Percentiles rank a stretch among this genome's conserved stretches.
phyloP scores from a whole-genome alignment of 1,140 invertebrate genomes.

The Saccostrea cuccullata region DNA sequence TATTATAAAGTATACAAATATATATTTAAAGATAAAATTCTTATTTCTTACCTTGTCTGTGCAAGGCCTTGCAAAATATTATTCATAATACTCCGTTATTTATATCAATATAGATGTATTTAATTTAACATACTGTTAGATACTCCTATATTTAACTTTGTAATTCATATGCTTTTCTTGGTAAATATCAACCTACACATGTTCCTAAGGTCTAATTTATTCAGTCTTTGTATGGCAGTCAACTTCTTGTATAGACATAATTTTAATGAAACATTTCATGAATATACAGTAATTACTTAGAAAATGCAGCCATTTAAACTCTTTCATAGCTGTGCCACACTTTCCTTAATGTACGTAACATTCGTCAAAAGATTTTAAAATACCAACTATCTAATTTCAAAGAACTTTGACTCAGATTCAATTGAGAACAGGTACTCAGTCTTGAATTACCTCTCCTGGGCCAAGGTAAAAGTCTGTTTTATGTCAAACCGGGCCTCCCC shows the following conservation, averaged over 20 bases:
- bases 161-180: slow-evolving; percentile 2
- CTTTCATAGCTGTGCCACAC: neutral
- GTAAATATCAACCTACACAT: neutral
- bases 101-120: neutral
- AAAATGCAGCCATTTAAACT: slow-evolving; percentile 33
- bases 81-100: neutral
- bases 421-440: neutral
- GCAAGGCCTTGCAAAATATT: neutral
- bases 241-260: neutral
- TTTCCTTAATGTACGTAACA: slow-evolving; percentile 17
- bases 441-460: neutral
- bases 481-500: too few relatives aligned
- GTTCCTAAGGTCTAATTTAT: slow-evolving; percentile 30
- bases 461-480: too few relatives aligned
- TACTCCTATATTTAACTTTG: neutral
- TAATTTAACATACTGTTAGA: neutral
- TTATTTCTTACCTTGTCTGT: slow-evolving; percentile 6
- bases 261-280: slow-evolving; percentile 6
- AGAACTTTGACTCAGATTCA: neutral
- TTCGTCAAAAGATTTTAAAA: slow-evolving; percentile 8
- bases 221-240: neutral
- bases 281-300: neutral
- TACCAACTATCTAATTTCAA: neutral
- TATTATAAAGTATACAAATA: too few relatives aligned
- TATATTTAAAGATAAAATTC: neutral